phyloP scores from a whole-genome alignment of 2,113 vertebrate genomes.

The Butastur rufipennis region DNA sequence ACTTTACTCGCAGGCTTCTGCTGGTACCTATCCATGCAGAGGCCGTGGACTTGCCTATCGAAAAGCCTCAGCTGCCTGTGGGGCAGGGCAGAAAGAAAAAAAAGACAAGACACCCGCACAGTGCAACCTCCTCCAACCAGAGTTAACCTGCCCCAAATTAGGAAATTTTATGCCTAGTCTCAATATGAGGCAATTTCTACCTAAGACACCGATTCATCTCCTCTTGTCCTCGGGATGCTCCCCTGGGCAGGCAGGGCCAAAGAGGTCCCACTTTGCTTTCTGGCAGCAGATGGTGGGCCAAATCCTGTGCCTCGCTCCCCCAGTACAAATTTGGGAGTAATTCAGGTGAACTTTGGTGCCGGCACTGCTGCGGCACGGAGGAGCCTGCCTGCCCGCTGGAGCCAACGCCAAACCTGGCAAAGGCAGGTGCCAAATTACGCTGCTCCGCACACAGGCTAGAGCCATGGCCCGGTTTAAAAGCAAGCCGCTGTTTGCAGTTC shows the following conservation, averaged over 20 bases:
- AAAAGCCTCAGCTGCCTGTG: neutral
- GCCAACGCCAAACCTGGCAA: neutral
- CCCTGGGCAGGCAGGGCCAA: neutral
- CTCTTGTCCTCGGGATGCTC: neutral
- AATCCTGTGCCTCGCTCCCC: neutral
- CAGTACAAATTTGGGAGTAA: neutral
- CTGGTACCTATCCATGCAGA: neutral
- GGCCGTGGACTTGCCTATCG: neutral
- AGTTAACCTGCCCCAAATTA: neutral
- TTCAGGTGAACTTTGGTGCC: neutral
- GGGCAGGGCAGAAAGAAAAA: neutral
- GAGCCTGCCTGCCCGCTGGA: neutral
- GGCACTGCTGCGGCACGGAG: neutral
- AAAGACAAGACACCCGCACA: neutral
- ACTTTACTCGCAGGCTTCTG: neutral
- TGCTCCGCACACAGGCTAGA: neutral
- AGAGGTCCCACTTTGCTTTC: neutral
- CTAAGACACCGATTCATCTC: neutral
- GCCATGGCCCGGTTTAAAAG: neutral
- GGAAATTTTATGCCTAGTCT: neutral
- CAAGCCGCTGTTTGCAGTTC: neutral
- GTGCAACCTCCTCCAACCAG: neutral
- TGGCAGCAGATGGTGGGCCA: neutral
- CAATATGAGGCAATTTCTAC: neutral
- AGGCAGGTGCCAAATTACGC: neutral